These are phyloP conservation scores for Micromesistius poutassou DNA, from an alignment of 2,797 vertebrate species.

Conservation along the genomic window DNA sequence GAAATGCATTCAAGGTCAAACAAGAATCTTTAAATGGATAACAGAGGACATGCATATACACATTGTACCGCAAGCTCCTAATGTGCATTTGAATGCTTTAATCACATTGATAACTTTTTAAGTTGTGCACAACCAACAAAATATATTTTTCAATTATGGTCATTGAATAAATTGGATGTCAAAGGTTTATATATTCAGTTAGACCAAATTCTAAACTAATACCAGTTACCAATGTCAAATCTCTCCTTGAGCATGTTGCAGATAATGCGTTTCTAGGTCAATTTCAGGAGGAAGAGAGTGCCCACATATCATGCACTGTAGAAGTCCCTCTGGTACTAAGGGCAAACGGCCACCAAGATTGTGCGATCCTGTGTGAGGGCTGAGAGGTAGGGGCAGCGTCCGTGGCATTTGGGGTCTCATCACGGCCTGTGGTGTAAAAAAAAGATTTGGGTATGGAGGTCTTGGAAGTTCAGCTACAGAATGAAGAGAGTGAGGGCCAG, in stretches of 20 bases:
- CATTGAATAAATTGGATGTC: constrained; percentile 35
- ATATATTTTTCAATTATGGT: constrained; percentile 32
- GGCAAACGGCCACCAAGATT: constrained; percentile 70
- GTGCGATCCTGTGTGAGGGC: constrained; percentile 63
- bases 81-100: constrained; percentile 17
- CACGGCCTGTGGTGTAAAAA: constrained; percentile 70
- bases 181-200: constrained; percentile 31
- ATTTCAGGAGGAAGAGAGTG: constrained; percentile 73
- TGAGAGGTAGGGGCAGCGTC: constrained; percentile 66
- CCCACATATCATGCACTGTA: constrained; percentile 80
- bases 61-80: constrained; percentile 21
- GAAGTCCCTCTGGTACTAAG: constrained; percentile 69
- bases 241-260: constrained; percentile 79
- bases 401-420: constrained; percentile 66
- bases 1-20: not conserved
- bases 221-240: constrained; percentile 59
- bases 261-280: constrained; percentile 80
- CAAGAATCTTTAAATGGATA: constrained; percentile 17
- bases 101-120: constrained; percentile 5
- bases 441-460: constrained; percentile 69
- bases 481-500: constrained; percentile 68
- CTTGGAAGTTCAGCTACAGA: constrained; percentile 67
- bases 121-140: constrained; percentile 19
- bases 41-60: constrained; percentile 25
- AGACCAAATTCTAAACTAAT: constrained; percentile 20